Conservation (phyloP, 1,140 invertebrate species). For the Sminthurides bifidus region DNA sequence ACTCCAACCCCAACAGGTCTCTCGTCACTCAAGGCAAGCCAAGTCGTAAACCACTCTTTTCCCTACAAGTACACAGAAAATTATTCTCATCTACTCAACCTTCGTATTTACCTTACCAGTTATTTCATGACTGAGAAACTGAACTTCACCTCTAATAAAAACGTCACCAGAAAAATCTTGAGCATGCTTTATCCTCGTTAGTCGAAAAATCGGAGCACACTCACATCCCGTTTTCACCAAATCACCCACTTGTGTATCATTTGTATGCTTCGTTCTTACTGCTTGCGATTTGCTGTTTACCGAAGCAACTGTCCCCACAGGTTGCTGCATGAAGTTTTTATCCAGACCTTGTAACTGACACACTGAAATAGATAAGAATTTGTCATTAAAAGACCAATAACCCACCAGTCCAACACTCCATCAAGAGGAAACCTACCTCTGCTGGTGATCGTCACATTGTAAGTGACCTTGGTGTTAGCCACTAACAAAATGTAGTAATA, state of each 20-base stretch:
- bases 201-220: conserved; percentile 40
- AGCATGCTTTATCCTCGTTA: conserved; percentile 42
- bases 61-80: conserved; percentile 35
- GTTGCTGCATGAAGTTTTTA: conserved; percentile 29
- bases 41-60: conserved; percentile 42
- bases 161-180: conserved; percentile 43
- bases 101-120: neutral
- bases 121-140: too few relatives aligned
- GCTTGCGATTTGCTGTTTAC: conserved; percentile 23
- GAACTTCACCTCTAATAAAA: conserved; percentile 39
- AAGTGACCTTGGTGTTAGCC: conserved; percentile 39
- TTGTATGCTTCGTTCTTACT: conserved; percentile 22
- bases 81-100: neutral
- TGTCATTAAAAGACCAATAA: conserved; percentile 5
- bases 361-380: conserved; percentile 16
- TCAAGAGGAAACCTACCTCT: conserved; percentile 36
- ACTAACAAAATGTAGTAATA: conserved; percentile 46
- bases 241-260: neutral
- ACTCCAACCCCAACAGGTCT: conserved; percentile 39
- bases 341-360: conserved; percentile 27
- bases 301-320: conserved; percentile 19
- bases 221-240: neutral
- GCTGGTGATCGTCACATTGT: conserved; percentile 38
- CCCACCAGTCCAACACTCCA: neutral
- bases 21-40: conserved; percentile 39